Evolutionary conservation across 2,797 vertebrate species (phyloP).

Genomic region (Propithecus deckenii): DNA sequence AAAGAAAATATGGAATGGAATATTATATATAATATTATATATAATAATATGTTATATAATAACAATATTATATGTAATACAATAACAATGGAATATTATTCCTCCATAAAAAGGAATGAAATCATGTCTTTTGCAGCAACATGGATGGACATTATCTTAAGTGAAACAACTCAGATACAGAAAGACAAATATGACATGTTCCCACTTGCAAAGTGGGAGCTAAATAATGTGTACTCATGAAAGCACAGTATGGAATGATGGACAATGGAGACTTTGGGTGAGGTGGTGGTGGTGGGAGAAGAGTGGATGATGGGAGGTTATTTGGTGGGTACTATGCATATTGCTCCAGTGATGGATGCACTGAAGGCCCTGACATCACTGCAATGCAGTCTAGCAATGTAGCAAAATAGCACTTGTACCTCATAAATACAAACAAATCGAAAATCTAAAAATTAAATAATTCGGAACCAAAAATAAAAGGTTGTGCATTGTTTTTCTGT

Average conservation of each 20-base stretch:
- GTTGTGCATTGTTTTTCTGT: not conserved
- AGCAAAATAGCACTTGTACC: not conserved
- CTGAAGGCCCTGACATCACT: not conserved
- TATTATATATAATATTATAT: no score
- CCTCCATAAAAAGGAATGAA: no score
- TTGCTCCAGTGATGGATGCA: not conserved
- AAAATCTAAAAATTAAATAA: not conserved
- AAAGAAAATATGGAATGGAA: no score
- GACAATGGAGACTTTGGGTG: not conserved
- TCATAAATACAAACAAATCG: not conserved
- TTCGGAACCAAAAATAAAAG: not conserved
- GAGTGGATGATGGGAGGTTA: not conserved
- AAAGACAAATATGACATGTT: not conserved
- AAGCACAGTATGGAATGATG: not conserved
- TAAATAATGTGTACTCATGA: not conserved
- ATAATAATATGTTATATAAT: no score
- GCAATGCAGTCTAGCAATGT: not conserved
- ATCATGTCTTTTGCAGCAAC: not conserved
- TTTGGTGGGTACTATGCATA: not conserved
- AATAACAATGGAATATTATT: no score
- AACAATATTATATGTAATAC: no score
- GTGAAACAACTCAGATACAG: not conserved
- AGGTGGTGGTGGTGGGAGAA: not conserved
- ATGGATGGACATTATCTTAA: not conserved
- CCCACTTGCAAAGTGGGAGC: not conserved